phyloP scores from a whole-genome alignment of 2,797 vertebrate genomes.

The Myotis vivesi region DNA sequence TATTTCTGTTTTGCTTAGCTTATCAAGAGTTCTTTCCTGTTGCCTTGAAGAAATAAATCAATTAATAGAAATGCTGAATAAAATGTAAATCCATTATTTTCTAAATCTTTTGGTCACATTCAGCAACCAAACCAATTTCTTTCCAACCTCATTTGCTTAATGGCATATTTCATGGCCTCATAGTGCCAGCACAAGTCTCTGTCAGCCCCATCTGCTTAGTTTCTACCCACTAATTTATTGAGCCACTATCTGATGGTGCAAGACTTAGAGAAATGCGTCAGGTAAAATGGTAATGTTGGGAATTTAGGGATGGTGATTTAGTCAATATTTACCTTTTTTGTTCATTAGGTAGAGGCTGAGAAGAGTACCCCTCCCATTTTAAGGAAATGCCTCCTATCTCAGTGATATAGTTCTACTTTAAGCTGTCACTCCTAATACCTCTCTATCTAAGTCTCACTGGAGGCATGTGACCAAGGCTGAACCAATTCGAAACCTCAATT shows the following conservation, averaged over 20 bases:
- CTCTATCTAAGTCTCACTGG: neutral
- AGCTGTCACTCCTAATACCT: neutral
- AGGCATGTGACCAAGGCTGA: neutral
- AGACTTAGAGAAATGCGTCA: neutral
- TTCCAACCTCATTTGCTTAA: constrained; percentile 11
- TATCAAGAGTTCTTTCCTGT: neutral
- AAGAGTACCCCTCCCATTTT: neutral
- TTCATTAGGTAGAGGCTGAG: neutral
- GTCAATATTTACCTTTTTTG: neutral
- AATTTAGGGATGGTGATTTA: neutral
- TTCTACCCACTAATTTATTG: neutral
- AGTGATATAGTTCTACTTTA: neutral
- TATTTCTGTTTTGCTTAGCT: constrained; percentile 18
- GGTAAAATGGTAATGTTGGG: neutral
- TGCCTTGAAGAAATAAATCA: neutral
- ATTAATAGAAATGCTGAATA: neutral
- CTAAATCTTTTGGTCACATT: neutral
- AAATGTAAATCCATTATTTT: constrained; percentile 42
- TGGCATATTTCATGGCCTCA: neutral
- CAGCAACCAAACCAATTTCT: neutral
- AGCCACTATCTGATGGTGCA: neutral
- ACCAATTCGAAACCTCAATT: neutral
- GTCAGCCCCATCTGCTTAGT: neutral
- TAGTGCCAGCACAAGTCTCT: neutral
- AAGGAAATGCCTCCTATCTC: neutral